Base-by-base conservation (phyloP, 2,797 vertebrate genomes). In the Darevskia mixta region DNA sequence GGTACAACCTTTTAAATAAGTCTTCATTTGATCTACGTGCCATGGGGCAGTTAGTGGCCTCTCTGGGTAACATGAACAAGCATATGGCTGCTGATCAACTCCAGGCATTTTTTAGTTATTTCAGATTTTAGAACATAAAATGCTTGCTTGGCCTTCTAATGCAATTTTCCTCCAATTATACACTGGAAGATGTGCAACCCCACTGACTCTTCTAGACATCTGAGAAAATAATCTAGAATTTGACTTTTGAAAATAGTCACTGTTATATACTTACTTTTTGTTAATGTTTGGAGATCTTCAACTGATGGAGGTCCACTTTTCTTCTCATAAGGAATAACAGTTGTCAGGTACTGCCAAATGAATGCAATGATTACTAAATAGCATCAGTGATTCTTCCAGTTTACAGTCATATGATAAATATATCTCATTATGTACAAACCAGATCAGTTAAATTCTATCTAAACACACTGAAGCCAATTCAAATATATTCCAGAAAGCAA, bases 241-340 rank as follows among this genome's bases (percentile, higher is more conserved):
- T 23, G 29, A 77, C 27, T 18, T 80, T 18, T 61, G 3, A 13
- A 87, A 87, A 32, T 45, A 87, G 73, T 72, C 89, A 81, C 17
- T 75, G 29, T 17, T 66, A 80, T 82, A 88, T 92, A 95, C 98
- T 98, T 92, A 99, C 99, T 99, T 97, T 99, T 99, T 90, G 98
- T 98, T 95, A 99, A 96, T 90, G 99, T 99, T 88, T 99, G 98
- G 91, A 99, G 98, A 95, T 99, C 99, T 96, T 99, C 98, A 69
- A 99, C 98, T 67, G 98, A 98, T 0, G 98, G 98, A 1, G 98
- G 97, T 69, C 98, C 98, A 4, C 96, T 97, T 95, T 98, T 99
- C 96, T 98, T 98, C 96, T 99, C 98, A 73, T 99, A 99, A 43
- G 99, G 99, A 96, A 99, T 99, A 78, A 99, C 98, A 15, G 99